Evolutionary conservation across 1,140 invertebrate species (phyloP), one percentile per base, ranked within the genome.

Genomic region (Caerostris extrusa): DNA sequence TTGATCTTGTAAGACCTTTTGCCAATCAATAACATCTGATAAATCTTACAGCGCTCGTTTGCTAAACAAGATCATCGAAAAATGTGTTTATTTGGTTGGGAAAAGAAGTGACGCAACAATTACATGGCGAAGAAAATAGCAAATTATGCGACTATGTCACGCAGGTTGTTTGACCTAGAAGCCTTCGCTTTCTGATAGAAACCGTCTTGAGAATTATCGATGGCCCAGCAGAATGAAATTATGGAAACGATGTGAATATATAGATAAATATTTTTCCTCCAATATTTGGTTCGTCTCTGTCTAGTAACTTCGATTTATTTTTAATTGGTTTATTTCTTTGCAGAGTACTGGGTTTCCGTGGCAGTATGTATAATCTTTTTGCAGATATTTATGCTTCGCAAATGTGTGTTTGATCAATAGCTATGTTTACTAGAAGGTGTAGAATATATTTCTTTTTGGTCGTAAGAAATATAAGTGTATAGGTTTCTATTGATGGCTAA

Each of bases 121-220:
- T 53, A 58, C 17, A 53, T 57, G 17, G 64, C 10, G 56, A 71
- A 90, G 69, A 60, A 50, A 91, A 81, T 82, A 91, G 77, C 57
- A 91, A 91, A 91, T 91, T 50, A 91, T 91, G 90, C 61, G 88
- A 90, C 88, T 77, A 6, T 58, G 71, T 91, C 77, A 91, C 90
- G 90, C 71, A 90, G 71, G 77, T 19, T 82, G 53, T 57, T 91
- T 91, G 90, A 91, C 90, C 90, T 91, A 81, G 90, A 91, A 91
- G 89, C 81, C 81, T 91, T 60, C 71, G 67, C 71, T 17, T n/a
- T 14, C 56, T 81, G 77, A 82, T 91, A 58, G 57, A 61, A 82
- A 61, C 71, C 90, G 17, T 55, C 12, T n/a, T 14, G 64, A 77
- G 71, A 50, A 77, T 77, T 77, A 77, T 34, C 12, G 71, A 77